These are phyloP conservation scores for Tenualosa thibaudeaui DNA, from an alignment of 2,797 vertebrate species.

Conservation along the genomic window DNA sequence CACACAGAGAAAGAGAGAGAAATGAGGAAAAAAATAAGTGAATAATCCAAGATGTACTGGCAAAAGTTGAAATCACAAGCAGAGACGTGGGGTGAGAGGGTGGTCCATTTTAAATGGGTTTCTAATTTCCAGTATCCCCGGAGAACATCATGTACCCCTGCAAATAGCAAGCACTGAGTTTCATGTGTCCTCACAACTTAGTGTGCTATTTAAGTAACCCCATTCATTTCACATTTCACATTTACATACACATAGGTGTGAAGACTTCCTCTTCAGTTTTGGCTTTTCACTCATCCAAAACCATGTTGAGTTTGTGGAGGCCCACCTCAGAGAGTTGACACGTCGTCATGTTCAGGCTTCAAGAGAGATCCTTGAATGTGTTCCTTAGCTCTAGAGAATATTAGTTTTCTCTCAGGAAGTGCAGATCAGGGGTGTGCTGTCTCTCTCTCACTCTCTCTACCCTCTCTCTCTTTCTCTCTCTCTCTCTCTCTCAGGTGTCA, in stretches of 20 bases:
- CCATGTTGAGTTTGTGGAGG: slow-evolving; percentile 41
- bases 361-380: not conserved
- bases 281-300: slow-evolving; percentile 56
- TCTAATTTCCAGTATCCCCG: not conserved
- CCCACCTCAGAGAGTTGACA: slow-evolving; percentile 10
- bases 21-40: not conserved
- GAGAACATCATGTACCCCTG: not conserved
- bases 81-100: no score
- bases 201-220: not conserved
- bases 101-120: not conserved
- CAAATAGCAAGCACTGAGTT: not conserved
- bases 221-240: not conserved
- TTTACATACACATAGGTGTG: slow-evolving; percentile 13
- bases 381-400: not conserved
- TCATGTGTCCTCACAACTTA: not conserved
- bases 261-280: not conserved
- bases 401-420: not conserved
- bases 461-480: no score
- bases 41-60: not conserved
- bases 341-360: not conserved
- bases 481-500: not conserved
- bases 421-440: no score
- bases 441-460: no score
- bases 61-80: not conserved
- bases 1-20: not conserved